A percentile compares a stretch with the other conserved stretches of the same genome.
These are phyloP conservation scores for Triplophysa rosa DNA, from an alignment of 2,113 vertebrate genomes.

Conservation along the genomic window DNA sequence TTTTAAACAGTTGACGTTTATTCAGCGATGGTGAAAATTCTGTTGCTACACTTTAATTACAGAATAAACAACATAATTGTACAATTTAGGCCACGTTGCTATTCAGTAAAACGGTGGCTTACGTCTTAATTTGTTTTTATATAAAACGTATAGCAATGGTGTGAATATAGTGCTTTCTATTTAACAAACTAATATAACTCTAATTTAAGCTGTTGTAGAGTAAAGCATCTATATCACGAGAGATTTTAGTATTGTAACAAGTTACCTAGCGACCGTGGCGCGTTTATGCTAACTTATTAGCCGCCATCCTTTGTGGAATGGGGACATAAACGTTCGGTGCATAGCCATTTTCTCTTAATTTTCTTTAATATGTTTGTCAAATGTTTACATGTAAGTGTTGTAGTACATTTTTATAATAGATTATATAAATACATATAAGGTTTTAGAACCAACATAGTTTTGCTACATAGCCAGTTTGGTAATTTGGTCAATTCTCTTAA, in stretches of 20 bases:
- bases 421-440: background rate
- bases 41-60: background rate
- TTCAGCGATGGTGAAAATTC: background rate
- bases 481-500: background rate
- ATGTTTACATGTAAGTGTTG: too few relatives aligned
- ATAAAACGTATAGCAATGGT: background rate
- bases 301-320: slow-evolving; percentile 21
- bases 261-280: slow-evolving; percentile 38
- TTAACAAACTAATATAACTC: background rate
- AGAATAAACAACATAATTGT: background rate
- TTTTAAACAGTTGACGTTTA: background rate
- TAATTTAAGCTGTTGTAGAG: background rate
- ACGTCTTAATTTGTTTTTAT: background rate
- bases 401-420: background rate
- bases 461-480: background rate
- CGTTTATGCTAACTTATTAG: slow-evolving; percentile 39
- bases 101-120: background rate
- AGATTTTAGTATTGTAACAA: background rate
- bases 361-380: background rate
- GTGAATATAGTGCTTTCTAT: background rate
- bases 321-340: background rate
- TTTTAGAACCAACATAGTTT: background rate
- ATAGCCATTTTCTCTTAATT: background rate
- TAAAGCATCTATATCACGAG: background rate
- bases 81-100: slow-evolving; percentile 37